Percentiles rank a stretch among this genome's conserved stretches.
These are phyloP conservation scores for Gobionotothen gibberifrons DNA, from an alignment of 2,797 vertebrate species.

Conservation along the genomic window DNA sequence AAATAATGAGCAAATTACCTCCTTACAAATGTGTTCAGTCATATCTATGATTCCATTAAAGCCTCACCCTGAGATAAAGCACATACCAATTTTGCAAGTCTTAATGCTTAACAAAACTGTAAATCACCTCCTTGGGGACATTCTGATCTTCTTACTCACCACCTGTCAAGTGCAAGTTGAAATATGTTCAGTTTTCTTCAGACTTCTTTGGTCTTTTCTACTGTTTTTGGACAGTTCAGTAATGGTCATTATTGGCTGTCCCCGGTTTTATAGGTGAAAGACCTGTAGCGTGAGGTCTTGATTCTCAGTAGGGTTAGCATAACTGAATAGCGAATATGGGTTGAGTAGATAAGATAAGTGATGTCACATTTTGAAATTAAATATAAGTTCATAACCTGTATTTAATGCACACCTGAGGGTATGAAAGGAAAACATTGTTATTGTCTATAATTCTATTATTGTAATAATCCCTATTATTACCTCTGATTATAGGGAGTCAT, in stretches of 20 bases:
- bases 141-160: constrained; percentile 31
- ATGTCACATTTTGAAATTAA: too few species aligned
- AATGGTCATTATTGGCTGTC: neutral
- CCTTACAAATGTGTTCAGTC: constrained; percentile 36
- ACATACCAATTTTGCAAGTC: constrained; percentile 39
- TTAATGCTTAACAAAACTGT: constrained; percentile 25
- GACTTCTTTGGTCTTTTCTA: constrained; percentile 15
- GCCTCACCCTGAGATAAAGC: constrained; percentile 42
- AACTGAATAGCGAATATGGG: neutral
- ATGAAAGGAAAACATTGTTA: too few species aligned
- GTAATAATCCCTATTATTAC: too few species aligned
- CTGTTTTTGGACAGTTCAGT: constrained; percentile 9
- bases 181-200: constrained; percentile 35
- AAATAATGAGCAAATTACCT: constrained; percentile 58
- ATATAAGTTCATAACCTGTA: too few species aligned
- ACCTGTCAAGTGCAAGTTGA: constrained; percentile 31
- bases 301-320: constrained; percentile 5
- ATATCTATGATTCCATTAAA: constrained; percentile 44
- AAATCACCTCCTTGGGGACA: constrained; percentile 38
- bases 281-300: constrained; percentile 12
- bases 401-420: too few species aligned
- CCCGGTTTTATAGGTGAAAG: neutral
- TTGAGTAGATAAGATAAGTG: too few species aligned
- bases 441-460: too few species aligned
- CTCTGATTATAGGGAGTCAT: too few species aligned